Base-by-base conservation (phyloP, 2,888 invertebrate genomes). In the Tiliacea aurago region DNA sequence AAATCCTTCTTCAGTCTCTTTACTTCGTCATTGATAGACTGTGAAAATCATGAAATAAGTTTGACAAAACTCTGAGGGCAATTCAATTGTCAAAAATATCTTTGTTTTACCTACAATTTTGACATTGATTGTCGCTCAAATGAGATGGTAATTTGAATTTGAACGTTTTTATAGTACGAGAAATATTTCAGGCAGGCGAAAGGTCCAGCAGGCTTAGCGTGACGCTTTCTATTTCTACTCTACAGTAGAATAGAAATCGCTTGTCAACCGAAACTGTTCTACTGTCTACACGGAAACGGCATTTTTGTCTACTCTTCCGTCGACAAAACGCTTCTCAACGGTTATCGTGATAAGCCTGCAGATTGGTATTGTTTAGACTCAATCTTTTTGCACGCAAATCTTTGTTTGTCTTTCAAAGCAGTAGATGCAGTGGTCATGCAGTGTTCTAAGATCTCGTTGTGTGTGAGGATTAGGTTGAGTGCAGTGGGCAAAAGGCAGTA, bases 401-500 rank as follows among this genome's bases (percentile, higher is more conserved):
- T 43, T 41, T 3, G 3, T 10, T 6, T 47, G 15, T 61, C 61
- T 53, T 69, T 59, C 41, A 15, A n/a, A 18, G 10, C 20, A 13
- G 7, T 13, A 4, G 5, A 11, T 53, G 45, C 9, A 49, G n/a
- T 45, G 28, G 10, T 23, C 4, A 2, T 13, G 13, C n/a, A 64
- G 53, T 47, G 41, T 49, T 67, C 11, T 11, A 41, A 58, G 56
- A 20, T 41, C 47, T 64, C 9, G 18, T 20, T 43, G 49, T 56
- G 68, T 66, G 65, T 63, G 49, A 58, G 67, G 78, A 64, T 78
- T 65, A 73, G 75, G 23, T 23, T 37, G 51, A 58, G 45, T 62
- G 59, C 73, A 56, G 73, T 53, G 53, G 61, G 73, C 63, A 53
- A 68, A 3, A 28, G 45, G 76, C 63, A 53, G 71, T 7, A 37